Conservation (phyloP, 2,888 invertebrate species). For the Coenonympha arcania region DNA sequence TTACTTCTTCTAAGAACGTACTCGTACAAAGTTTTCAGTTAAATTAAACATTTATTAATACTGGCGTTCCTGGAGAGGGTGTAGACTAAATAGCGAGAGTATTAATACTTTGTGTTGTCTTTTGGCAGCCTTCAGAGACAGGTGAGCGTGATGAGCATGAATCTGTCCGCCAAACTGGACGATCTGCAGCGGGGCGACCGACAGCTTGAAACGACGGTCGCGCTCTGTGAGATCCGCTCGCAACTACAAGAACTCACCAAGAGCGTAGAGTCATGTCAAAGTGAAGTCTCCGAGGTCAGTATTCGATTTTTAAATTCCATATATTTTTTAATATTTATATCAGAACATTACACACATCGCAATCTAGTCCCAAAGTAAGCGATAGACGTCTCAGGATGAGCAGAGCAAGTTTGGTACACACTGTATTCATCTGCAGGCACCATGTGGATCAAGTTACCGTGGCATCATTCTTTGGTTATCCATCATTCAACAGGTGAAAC, state of each 20-base stretch:
- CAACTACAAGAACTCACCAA: conserved; percentile 95
- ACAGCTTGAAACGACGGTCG: conserved; percentile 93
- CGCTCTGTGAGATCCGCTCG: conserved; percentile 92
- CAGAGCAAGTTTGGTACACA: background rate
- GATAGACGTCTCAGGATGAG: too few species aligned
- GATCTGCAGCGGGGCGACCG: conserved; percentile 92
- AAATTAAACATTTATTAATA: too few species aligned
- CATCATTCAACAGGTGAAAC: too few species aligned
- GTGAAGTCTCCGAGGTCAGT: conserved; percentile 88
- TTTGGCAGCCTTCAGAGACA: conserved; percentile 92
- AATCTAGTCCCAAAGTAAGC: too few species aligned
- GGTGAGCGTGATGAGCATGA: conserved; percentile 98
- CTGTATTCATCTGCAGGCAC: too few species aligned
- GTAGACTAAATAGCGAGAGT: too few species aligned
- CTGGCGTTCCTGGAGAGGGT: too few species aligned
- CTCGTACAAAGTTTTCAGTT: too few species aligned
- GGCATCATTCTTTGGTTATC: too few species aligned
- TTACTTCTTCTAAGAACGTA: too few species aligned
- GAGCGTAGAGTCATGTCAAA: conserved; percentile 95
- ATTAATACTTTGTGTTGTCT: background rate
- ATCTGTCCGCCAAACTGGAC: conserved; percentile 94
- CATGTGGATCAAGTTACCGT: too few species aligned
- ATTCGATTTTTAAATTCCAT: background rate
- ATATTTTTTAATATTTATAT: background rate
- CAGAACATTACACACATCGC: background rate